phyloP scores from a whole-genome alignment of 2,888 invertebrate species.

The Leptura quadrifasciata region DNA sequence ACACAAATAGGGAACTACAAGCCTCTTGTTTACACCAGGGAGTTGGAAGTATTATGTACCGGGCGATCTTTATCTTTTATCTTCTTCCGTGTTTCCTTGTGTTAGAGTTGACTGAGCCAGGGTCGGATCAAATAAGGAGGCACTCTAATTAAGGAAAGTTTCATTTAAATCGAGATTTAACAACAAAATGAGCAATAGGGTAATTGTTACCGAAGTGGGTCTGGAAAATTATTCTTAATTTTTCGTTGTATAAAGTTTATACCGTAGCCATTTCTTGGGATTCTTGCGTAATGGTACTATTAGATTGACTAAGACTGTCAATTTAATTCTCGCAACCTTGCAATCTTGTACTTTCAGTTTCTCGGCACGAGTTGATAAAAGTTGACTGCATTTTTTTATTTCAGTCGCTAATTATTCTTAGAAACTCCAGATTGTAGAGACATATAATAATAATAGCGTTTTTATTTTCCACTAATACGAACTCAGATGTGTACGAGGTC shows the following conservation, averaged over 20 bases:
- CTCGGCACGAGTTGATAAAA: no score
- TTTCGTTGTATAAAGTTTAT: background rate
- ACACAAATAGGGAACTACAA: constrained; percentile 32
- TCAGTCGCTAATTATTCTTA: no score
- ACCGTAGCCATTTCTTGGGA: no score
- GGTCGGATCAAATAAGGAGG: background rate
- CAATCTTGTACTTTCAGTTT: no score
- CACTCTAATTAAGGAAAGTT: constrained; percentile 4
- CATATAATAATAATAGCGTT: no score
- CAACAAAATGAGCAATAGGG: background rate
- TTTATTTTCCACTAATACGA: no score
- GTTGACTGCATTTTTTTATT: no score
- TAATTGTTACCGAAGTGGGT: background rate
- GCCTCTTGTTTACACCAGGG: constrained; percentile 27
- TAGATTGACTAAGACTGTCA: no score
- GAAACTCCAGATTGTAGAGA: no score
- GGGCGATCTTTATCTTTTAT: constrained; percentile 36
- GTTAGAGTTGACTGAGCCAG: background rate
- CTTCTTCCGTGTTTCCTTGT: constrained; percentile 20
- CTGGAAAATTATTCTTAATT: background rate
- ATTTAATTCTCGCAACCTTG: no score
- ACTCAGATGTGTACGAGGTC: no score
- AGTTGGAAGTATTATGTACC: background rate
- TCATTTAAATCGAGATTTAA: constrained; percentile 8
- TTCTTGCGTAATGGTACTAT: no score